Percentiles rank a stretch among this genome's conserved stretches.
Conservation (phyloP, 2,797 vertebrate genomes). For the Sebastes taczanowskii region DNA sequence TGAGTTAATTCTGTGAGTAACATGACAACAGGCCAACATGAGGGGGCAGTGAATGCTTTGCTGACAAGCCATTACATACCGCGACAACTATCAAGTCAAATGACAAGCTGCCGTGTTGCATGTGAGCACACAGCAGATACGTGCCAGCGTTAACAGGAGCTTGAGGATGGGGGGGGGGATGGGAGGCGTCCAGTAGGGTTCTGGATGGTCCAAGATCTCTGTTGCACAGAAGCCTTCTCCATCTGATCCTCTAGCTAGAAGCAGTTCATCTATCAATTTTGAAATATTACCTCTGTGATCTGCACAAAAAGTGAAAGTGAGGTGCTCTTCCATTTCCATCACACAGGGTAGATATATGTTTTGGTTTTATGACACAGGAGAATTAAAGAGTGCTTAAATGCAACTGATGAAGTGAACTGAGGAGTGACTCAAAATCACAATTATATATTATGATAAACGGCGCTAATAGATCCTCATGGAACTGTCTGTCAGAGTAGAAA, state of each 20-base stretch:
- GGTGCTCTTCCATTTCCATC: background rate
- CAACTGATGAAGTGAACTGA: background rate
- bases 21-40: too few relatives aligned
- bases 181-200: background rate
- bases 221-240: background rate
- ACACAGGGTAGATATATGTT: background rate
- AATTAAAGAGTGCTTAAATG: background rate
- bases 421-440: background rate
- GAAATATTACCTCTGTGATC: background rate
- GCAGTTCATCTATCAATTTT: background rate
- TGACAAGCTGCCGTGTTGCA: background rate
- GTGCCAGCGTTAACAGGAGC: background rate
- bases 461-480: background rate
- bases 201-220: background rate
- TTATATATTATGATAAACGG: background rate
- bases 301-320: background rate
- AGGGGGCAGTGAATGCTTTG: background rate
- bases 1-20: too few relatives aligned
- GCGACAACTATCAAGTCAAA: background rate
- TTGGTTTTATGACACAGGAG: background rate
- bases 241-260: background rate
- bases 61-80: background rate
- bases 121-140: background rate
- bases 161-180: background rate
- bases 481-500: background rate